Conservation (phyloP, 2,888 invertebrate genomes). For the Lasioglossum zephyrum region DNA sequence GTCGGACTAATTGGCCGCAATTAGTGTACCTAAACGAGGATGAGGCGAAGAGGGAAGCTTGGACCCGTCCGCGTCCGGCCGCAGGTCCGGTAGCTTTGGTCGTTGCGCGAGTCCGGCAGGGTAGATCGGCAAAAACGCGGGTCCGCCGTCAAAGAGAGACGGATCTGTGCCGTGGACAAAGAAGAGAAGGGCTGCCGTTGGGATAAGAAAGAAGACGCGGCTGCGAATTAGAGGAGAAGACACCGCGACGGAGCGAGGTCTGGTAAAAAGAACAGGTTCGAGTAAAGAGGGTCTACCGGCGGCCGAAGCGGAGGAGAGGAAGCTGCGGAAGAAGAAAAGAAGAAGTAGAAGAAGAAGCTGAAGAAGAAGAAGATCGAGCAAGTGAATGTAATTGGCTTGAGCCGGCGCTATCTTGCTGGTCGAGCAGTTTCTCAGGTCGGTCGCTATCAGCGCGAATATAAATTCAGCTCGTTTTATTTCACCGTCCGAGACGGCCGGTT, state of each 20-base stretch:
- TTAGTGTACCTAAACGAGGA: conserved; percentile 47
- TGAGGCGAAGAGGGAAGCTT: conserved; percentile 5
- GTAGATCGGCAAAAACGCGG: conserved; percentile 40
- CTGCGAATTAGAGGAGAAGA: conserved; percentile 39
- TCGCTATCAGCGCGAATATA: conserved; percentile 82
- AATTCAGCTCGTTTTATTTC: conserved; percentile 79
- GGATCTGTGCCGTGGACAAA: conserved; percentile 10
- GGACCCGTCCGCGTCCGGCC: conserved; percentile 31
- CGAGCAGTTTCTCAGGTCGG: conserved; percentile 81
- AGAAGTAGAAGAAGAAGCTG: background rate
- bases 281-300: conserved; percentile 54
- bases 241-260: conserved; percentile 10
- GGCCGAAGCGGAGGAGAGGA: background rate
- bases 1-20: conserved; percentile 48
- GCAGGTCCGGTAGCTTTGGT: conserved; percentile 1
- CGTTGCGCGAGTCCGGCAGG: conserved; percentile 4
- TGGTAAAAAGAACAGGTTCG: conserved; percentile 68
- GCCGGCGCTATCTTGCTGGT: conserved; percentile 80
- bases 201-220: conserved; percentile 24
- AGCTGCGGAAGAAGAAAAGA: conserved; percentile 21
- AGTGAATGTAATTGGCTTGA: conserved; percentile 83
- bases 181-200: conserved; percentile 8
- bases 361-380: conserved; percentile 74
- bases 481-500: conserved; percentile 40
- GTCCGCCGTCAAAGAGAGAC: conserved; percentile 45